Conservation (phyloP, 1,140 invertebrate genomes). For the Philopotamus ludificatus region DNA sequence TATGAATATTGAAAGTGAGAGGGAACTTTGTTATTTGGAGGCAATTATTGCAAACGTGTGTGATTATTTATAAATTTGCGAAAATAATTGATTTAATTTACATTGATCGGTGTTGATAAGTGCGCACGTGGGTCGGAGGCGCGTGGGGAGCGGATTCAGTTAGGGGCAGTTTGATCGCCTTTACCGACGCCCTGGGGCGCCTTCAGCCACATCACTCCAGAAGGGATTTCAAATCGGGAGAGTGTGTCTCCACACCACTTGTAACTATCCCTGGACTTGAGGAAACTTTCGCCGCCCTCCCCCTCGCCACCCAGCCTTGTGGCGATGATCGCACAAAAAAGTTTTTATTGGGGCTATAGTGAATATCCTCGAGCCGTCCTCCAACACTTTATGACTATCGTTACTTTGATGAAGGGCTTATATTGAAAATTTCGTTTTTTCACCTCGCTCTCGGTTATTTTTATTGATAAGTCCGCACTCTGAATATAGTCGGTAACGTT, state of each 20-base stretch:
- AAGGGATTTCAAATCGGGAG: slow-evolving; percentile 30
- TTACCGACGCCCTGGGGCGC: slow-evolving; percentile 25
- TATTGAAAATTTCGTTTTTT: slow-evolving; percentile 1
- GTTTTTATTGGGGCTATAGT: slow-evolving; percentile 13
- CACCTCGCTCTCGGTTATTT: too few species aligned
- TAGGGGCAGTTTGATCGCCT: slow-evolving; percentile 32
- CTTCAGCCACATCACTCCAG: slow-evolving; percentile 13
- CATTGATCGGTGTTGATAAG: too few species aligned
- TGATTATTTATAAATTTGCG: too few species aligned
- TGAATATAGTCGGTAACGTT: too few species aligned
- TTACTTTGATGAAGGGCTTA: neutral
- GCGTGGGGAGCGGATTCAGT: slow-evolving; percentile 12
- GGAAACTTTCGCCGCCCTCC: neutral
- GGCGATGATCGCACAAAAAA: neutral
- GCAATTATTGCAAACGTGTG: too few species aligned
- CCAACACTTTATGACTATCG: neutral
- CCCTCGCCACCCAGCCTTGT: neutral
- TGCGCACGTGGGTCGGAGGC: neutral
- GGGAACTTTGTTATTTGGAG: too few species aligned
- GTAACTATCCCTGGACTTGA: too few species aligned
- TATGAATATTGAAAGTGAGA: too few species aligned
- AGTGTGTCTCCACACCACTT: neutral
- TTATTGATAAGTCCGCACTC: too few species aligned
- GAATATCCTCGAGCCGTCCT: neutral
- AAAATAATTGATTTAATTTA: too few species aligned